Conservation (phyloP, 2,797 vertebrate species). For the Cossypha caffra region DNA sequence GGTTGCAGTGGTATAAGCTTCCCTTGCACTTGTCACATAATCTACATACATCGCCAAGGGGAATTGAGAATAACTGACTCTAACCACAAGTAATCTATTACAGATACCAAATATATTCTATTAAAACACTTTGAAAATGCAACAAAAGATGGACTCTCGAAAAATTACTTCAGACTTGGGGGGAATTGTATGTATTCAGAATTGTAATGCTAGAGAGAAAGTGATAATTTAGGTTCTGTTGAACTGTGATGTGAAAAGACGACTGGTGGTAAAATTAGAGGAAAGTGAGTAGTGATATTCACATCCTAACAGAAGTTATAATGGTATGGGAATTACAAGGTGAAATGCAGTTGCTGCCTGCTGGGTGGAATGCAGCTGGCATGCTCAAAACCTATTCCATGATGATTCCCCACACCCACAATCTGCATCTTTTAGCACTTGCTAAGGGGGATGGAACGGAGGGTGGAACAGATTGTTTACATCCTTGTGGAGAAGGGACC, state of each 20-base stretch:
- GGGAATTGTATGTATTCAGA: not conserved
- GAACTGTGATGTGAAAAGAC: not conserved
- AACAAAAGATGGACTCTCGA: not conserved
- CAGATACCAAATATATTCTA: not conserved
- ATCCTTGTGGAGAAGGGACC: not conserved
- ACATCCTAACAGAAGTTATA: not conserved
- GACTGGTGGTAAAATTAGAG: not conserved
- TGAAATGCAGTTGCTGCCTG: not conserved
- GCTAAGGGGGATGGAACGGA: not conserved
- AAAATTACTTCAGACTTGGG: not conserved
- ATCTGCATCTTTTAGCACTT: not conserved
- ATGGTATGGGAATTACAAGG: not conserved
- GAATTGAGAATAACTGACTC: not conserved
- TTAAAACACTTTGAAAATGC: not conserved
- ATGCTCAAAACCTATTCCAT: not conserved
- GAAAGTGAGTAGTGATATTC: not conserved
- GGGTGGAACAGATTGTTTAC: not conserved
- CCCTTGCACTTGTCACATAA: not conserved
- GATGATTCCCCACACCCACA: not conserved
- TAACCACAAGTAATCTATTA: not conserved
- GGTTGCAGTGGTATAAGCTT: not conserved
- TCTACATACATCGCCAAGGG: not conserved
- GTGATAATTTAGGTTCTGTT: not conserved
- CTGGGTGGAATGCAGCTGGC: rapidly evolving
- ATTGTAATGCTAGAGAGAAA: not conserved